Percentiles rank a stretch among this genome's conserved stretches.
Conservation (phyloP, 2,888 invertebrate species). For the Volucella bombylans region DNA sequence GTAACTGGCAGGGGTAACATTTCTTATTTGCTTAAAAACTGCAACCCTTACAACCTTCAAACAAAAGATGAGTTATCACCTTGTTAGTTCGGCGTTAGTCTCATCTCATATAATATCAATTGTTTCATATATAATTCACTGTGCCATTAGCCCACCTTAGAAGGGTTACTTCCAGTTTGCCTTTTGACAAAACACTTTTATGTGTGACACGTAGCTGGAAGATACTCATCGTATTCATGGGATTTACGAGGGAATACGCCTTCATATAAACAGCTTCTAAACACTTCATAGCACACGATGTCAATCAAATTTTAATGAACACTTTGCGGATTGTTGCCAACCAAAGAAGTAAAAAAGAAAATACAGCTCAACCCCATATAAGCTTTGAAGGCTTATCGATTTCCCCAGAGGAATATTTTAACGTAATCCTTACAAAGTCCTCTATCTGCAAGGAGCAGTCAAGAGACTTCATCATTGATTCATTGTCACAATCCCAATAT, state of each 20-base stretch:
- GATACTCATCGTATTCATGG: neutral
- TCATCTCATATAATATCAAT: conserved; percentile 39
- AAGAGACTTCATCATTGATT: too few species aligned
- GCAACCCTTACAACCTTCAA: conserved; percentile 12
- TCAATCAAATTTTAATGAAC: conserved; percentile 35
- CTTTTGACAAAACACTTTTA: too few species aligned
- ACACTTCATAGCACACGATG: conserved; percentile 2
- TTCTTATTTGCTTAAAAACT: conserved; percentile 16
- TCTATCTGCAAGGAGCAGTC: too few species aligned
- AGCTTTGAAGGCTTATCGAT: too few species aligned
- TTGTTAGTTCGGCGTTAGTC: conserved; percentile 13
- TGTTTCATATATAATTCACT: conserved; percentile 17
- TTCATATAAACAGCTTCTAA: conserved; percentile 33
- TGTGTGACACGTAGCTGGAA: neutral
- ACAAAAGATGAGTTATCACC: conserved; percentile 40
- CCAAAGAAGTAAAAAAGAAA: neutral
- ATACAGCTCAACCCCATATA: too few species aligned
- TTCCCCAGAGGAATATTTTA: too few species aligned
- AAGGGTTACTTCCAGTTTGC: too few species aligned
- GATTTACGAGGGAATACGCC: neutral
- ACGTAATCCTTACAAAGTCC: too few species aligned
- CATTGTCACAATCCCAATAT: neutral
- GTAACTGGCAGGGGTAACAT: neutral
- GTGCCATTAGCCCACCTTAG: too few species aligned
- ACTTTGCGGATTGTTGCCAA: conserved; percentile 3